phyloP scores from a whole-genome alignment of 92 coral and sea anemone species.

The Umimayanthus kanabou region DNA sequence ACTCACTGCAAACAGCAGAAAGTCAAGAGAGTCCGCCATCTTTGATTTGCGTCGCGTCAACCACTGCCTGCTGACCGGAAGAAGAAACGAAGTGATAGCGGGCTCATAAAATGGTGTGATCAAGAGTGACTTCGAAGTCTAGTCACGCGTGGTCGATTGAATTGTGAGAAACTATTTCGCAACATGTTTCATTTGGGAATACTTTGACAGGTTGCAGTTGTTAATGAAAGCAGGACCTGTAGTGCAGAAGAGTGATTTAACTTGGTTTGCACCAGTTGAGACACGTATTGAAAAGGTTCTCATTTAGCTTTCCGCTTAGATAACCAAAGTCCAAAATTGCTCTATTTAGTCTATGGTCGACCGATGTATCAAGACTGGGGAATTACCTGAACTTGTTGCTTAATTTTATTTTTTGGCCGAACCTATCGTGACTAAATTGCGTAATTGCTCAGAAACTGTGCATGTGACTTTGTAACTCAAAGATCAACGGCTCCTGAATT shows the following conservation, averaged over 20 bases:
- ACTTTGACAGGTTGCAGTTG: neutral
- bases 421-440: neutral
- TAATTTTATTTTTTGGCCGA: neutral
- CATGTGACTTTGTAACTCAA: neutral
- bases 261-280: neutral
- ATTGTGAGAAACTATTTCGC: slow-evolving; percentile 5
- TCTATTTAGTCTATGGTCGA: neutral
- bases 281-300: neutral
- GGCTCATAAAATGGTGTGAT: slow-evolving; percentile 45
- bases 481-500: neutral
- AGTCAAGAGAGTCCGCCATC: slow-evolving; percentile 69
- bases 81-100: neutral
- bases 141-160: neutral
- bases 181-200: neutral
- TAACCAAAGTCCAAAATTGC: neutral
- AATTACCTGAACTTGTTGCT: neutral
- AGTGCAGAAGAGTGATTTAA: neutral
- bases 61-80: slow-evolving; percentile 57
- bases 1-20: slow-evolving; percentile 59
- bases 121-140: neutral
- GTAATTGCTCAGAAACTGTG: neutral
- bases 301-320: neutral
- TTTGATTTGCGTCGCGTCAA: slow-evolving; percentile 16
- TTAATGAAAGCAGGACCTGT: neutral
- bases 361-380: neutral